Evolutionary conservation across 2,888 invertebrate genomes (phyloP).

Genomic region (Miltochrista miniata): DNA sequence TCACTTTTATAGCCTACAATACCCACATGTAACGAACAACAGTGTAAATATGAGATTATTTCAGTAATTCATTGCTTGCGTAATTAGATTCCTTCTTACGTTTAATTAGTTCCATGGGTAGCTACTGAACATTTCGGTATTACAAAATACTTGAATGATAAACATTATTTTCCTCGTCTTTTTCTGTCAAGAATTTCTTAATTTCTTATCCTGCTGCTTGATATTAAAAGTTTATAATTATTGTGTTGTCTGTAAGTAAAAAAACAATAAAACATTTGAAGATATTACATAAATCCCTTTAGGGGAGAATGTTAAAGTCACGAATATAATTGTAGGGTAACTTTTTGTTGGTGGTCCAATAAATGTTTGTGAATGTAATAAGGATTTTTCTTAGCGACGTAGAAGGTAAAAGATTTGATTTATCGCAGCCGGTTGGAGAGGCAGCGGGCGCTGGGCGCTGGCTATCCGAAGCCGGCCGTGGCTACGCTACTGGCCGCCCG

Average conservation of each 20-base stretch:
- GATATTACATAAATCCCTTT: constrained; percentile 6
- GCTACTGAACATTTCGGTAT: not conserved
- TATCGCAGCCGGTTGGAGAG: constrained; percentile 73
- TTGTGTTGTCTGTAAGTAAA: not conserved
- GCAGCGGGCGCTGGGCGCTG: constrained; percentile 52
- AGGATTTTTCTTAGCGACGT: constrained; percentile 74
- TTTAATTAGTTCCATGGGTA: not conserved
- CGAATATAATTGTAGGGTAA: constrained; percentile 37
- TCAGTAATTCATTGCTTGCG: not conserved
- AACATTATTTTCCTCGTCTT: not conserved
- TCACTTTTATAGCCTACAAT: constrained; percentile 14
- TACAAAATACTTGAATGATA: not conserved
- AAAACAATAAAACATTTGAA: not conserved
- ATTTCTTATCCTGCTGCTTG: not conserved
- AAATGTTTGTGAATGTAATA: constrained; percentile 77
- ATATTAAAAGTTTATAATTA: not conserved
- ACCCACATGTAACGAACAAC: not conserved
- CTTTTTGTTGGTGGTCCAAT: constrained; percentile 47
- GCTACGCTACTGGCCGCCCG: constrained; percentile 45
- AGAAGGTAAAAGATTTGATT: constrained; percentile 82
- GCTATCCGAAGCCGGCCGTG: constrained; percentile 52
- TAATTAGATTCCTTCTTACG: not conserved
- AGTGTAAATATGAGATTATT: not conserved
- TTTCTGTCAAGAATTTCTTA: too few species aligned
- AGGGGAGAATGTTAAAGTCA: constrained; percentile 17